Conservation (phyloP, 2,113 vertebrate species). For the Cyprinodon variegatus region DNA sequence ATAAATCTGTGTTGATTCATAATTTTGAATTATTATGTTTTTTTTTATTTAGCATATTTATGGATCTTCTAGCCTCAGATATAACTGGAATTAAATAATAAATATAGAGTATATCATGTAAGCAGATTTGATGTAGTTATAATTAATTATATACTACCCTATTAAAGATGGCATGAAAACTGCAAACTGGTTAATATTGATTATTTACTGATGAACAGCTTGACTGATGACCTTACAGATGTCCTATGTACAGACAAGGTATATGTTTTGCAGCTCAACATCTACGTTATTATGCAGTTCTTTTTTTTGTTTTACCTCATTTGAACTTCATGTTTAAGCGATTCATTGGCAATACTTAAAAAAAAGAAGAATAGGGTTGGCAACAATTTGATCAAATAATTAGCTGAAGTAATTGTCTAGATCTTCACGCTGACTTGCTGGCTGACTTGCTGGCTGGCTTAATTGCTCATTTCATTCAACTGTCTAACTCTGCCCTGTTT, state of each 20-base stretch:
- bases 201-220: constrained; percentile 15
- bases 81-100: neutral
- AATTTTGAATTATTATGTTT: neutral
- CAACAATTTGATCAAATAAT: neutral
- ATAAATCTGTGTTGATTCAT: neutral
- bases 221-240: constrained; percentile 21
- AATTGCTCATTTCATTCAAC: no score
- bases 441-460: no score
- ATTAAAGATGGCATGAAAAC: constrained; percentile 9
- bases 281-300: neutral
- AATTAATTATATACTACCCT: neutral
- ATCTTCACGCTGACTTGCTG: no score
- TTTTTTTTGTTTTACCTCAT: neutral
- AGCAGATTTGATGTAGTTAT: neutral
- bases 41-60: neutral
- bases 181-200: constrained; percentile 29
- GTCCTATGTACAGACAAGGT: constrained; percentile 4
- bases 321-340: neutral
- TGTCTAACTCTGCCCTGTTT: no score
- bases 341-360: neutral
- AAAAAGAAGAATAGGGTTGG: neutral
- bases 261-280: neutral
- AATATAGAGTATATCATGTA: neutral
- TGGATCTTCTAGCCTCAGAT: neutral
- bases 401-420: neutral